A percentile compares a stretch with the other conserved stretches of the same genome.
phyloP scores from a whole-genome alignment of 2,797 vertebrate species.

The Melanotaenia parkinsoni region DNA sequence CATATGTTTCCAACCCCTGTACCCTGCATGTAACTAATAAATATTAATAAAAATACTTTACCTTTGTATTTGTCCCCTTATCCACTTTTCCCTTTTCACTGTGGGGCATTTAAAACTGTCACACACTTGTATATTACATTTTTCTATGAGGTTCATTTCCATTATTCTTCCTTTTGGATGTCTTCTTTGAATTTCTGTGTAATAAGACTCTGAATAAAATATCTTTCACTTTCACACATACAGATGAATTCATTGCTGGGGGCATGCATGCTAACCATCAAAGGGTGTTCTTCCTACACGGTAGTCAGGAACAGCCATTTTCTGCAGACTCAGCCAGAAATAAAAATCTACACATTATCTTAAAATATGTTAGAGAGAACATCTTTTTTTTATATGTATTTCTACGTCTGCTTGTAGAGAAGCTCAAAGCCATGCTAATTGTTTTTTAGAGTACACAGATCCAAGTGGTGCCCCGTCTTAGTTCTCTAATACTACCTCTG shows the following conservation, averaged over 20 bases:
- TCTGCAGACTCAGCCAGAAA: slow-evolving; percentile 59
- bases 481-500: slow-evolving; percentile 23
- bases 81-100: too few species aligned
- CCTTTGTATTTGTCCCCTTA: too few species aligned
- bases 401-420: slow-evolving; percentile 44
- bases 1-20: too few species aligned
- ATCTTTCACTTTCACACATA: not conserved
- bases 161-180: slow-evolving; percentile 1
- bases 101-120: not conserved
- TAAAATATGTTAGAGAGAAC: slow-evolving; percentile 8
- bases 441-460: slow-evolving; percentile 39
- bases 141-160: slow-evolving; percentile 17
- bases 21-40: too few species aligned
- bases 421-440: slow-evolving; percentile 51
- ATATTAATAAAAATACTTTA: too few species aligned
- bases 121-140: not conserved
- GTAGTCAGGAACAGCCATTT: slow-evolving; percentile 16
- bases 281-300: slow-evolving; percentile 48
- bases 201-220: slow-evolving; percentile 23
- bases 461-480: slow-evolving; percentile 43
- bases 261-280: slow-evolving; percentile 34
- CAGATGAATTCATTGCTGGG: slow-evolving; percentile 33
- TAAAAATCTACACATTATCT: slow-evolving; percentile 41
- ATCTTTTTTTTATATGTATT: slow-evolving; percentile 33
- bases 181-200: slow-evolving; percentile 26